Conservation (phyloP, 2,888 invertebrate species). For the Trimorus sp. region DNA sequence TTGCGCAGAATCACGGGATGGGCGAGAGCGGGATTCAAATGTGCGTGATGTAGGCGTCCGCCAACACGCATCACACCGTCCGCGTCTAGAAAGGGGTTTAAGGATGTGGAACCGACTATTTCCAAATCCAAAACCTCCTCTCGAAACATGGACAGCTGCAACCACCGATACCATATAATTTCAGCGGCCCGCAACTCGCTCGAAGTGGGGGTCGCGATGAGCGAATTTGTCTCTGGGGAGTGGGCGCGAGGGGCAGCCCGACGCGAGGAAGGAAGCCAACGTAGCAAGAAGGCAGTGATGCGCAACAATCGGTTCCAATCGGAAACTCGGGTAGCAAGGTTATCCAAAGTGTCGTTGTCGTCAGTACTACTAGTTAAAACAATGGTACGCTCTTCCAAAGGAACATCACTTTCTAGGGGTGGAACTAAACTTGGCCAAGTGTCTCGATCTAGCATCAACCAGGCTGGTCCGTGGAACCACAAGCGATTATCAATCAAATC, state of each 20-base stretch:
- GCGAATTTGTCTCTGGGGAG: neutral
- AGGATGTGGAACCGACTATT: neutral
- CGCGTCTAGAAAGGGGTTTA: neutral
- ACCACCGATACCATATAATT: neutral
- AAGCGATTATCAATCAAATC: neutral
- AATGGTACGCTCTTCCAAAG: neutral
- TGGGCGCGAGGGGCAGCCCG: neutral
- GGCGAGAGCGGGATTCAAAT: no score
- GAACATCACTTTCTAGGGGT: no score
- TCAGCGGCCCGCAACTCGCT: neutral
- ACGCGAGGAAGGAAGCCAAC: neutral
- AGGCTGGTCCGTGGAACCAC: neutral
- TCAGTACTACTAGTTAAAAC: no score
- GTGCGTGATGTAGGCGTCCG: neutral
- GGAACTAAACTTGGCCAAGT: neutral
- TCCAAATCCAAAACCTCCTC: neutral
- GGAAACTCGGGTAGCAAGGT: neutral
- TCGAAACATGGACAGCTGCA: neutral
- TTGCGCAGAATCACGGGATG: neutral
- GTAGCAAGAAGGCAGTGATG: neutral
- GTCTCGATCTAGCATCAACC: neutral
- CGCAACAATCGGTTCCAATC: neutral
- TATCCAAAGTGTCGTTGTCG: neutral
- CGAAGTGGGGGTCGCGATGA: neutral
- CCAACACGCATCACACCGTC: neutral